These are phyloP conservation scores for Drosophila hydei DNA, from an alignment of 1,140 invertebrate genomes.

Conservation along the genomic window DNA sequence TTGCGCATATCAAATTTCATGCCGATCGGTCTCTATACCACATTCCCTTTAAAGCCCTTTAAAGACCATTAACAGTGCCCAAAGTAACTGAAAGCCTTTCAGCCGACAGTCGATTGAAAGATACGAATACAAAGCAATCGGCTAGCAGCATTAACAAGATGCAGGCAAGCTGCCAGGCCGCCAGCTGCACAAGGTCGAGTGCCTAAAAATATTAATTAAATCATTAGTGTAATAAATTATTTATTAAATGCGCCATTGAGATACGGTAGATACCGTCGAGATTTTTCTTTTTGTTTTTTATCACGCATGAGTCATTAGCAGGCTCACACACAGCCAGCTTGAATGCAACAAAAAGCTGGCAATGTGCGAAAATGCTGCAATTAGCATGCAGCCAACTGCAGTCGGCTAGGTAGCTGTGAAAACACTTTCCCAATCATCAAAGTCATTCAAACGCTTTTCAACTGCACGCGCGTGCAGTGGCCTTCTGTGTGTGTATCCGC, in stretches of 20 bases:
- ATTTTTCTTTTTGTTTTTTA: conserved; percentile 2
- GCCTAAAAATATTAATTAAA: conserved; percentile 74
- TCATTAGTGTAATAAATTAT: conserved; percentile 71
- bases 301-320: conserved; percentile 61
- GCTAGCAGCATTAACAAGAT: conserved; percentile 60
- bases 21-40: conserved; percentile 44
- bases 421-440: conserved; percentile 81
- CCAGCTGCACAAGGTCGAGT: conserved; percentile 47
- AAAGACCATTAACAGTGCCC: conserved; percentile 68
- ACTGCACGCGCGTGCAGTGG: conserved; percentile 54
- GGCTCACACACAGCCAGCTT: not conserved
- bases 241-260: conserved; percentile 42
- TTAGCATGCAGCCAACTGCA: conserved; percentile 20
- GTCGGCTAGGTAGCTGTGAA: conserved; percentile 55
- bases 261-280: conserved; percentile 12
- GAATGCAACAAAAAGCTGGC: conserved; percentile 22
- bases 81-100: conserved; percentile 43
- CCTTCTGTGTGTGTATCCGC: conserved; percentile 50
- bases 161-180: conserved; percentile 9
- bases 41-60: conserved; percentile 69
- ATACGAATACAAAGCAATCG: conserved; percentile 55
- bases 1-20: conserved; percentile 66
- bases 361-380: conserved; percentile 52
- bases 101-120: conserved; percentile 53
- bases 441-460: conserved; percentile 77